Conservation (phyloP, 1,140 invertebrate genomes). For the Olivierus martensii region DNA sequence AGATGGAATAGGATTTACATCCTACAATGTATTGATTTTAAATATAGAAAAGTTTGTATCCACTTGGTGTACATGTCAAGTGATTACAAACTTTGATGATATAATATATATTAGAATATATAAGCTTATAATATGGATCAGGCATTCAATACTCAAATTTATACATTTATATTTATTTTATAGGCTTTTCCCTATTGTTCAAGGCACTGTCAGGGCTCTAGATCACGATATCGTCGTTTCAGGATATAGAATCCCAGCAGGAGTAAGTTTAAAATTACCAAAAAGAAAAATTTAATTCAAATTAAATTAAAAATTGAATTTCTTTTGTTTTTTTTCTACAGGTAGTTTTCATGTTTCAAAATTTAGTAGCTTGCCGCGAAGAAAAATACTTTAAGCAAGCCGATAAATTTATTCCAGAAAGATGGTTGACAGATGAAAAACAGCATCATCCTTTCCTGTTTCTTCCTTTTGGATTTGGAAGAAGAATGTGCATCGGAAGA, state of each 20-base stretch:
- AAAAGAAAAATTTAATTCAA: too few relatives aligned
- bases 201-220: slow-evolving; percentile 14
- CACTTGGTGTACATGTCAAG: too few relatives aligned
- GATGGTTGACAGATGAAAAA: slow-evolving; percentile 50
- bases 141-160: too few relatives aligned
- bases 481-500: slow-evolving; percentile 64
- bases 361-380: slow-evolving; percentile 16
- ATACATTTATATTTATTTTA: too few relatives aligned
- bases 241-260: slow-evolving; percentile 19
- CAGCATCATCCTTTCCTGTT: slow-evolving; percentile 53
- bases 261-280: too few relatives aligned
- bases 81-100: too few relatives aligned
- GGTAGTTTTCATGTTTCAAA: slow-evolving; percentile 22
- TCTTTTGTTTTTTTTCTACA: slow-evolving; percentile 6
- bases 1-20: too few relatives aligned
- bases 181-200: slow-evolving; percentile 12
- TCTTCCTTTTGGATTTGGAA: slow-evolving; percentile 64
- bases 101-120: too few relatives aligned
- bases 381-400: slow-evolving; percentile 18
- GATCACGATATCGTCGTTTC: slow-evolving; percentile 15
- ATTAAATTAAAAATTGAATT: too few relatives aligned
- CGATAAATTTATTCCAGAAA: slow-evolving; percentile 41
- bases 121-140: too few relatives aligned
- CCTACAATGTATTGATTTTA: too few relatives aligned
- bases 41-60: too few relatives aligned